A percentile compares a stretch with the other conserved stretches of the same genome.
Conservation (phyloP, 2,888 invertebrate species). For the Allolobophora icterica region DNA sequence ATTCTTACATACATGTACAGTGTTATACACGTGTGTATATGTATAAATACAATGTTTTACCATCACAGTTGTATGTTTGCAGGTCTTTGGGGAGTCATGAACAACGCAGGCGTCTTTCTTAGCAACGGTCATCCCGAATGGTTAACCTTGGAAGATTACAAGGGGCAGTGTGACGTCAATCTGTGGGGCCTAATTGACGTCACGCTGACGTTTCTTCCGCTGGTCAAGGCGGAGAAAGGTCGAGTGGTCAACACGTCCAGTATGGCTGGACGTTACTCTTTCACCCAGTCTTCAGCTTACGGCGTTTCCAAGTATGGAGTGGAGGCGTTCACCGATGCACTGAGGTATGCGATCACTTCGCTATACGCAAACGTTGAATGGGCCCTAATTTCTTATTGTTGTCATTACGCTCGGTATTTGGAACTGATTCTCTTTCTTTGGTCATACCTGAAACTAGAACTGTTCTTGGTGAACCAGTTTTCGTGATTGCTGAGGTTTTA, state of each 20-base stretch:
- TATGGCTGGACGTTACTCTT: constrained; percentile 50
- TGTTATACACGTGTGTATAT: too few species aligned
- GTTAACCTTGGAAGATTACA: constrained; percentile 39
- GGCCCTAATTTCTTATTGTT: too few species aligned
- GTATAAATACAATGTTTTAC: too few species aligned
- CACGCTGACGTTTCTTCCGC: constrained; percentile 53
- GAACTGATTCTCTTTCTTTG: too few species aligned
- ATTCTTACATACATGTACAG: too few species aligned
- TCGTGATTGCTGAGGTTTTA: too few species aligned
- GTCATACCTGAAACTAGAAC: too few species aligned
- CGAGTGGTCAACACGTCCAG: constrained; percentile 56
- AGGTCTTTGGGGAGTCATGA: constrained; percentile 59
- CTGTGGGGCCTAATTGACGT: constrained; percentile 61
- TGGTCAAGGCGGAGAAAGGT: constrained; percentile 52
- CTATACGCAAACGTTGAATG: too few species aligned
- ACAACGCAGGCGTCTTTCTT: constrained; percentile 58
- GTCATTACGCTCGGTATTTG: too few species aligned
- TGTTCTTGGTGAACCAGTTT: too few species aligned
- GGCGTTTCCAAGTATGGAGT: constrained; percentile 54
- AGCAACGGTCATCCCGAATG: constrained; percentile 39
- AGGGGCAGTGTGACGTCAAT: constrained; percentile 53
- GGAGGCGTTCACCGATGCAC: constrained; percentile 54
- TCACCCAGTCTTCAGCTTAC: constrained; percentile 48
- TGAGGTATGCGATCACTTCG: constrained; percentile 34
- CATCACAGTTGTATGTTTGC: constrained; percentile 22